Conservation (phyloP, 2,113 vertebrate species). For the Stegastes partitus region DNA sequence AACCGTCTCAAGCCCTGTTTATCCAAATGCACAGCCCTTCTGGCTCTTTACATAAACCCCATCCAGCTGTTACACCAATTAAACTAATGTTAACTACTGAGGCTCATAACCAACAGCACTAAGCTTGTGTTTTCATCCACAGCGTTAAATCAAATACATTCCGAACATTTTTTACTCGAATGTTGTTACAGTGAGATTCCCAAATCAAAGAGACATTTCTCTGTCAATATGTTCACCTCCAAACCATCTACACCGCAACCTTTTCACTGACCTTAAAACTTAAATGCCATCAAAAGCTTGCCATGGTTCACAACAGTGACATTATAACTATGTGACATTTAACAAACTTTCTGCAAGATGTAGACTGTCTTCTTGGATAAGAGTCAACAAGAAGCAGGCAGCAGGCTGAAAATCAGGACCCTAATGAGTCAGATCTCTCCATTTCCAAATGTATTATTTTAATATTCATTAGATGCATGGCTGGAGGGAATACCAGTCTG, state of each 20-base stretch:
- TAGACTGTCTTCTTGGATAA: conserved; percentile 59
- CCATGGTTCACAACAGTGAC: conserved; percentile 45
- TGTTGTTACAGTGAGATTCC: neutral
- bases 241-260: conserved; percentile 47
- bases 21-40: neutral
- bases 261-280: conserved; percentile 50
- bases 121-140: neutral
- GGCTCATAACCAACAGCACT: neutral
- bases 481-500: conserved; percentile 36
- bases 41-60: neutral
- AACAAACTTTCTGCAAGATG: conserved; percentile 47
- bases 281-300: conserved; percentile 64
- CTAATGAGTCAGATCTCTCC: conserved; percentile 38
- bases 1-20: neutral
- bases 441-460: conserved; percentile 29
- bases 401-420: neutral
- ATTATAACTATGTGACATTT: conserved; percentile 65
- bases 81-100: too few relatives aligned
- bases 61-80: conserved; percentile 23
- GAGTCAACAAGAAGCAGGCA: conserved; percentile 27
- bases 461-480: conserved; percentile 42
- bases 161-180: too few relatives aligned
- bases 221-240: conserved; percentile 19
- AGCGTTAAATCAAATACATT: too few relatives aligned
- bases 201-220: conserved; percentile 55